phyloP scores from a whole-genome alignment of 1,140 invertebrate genomes.

The Aphidius ervi region DNA sequence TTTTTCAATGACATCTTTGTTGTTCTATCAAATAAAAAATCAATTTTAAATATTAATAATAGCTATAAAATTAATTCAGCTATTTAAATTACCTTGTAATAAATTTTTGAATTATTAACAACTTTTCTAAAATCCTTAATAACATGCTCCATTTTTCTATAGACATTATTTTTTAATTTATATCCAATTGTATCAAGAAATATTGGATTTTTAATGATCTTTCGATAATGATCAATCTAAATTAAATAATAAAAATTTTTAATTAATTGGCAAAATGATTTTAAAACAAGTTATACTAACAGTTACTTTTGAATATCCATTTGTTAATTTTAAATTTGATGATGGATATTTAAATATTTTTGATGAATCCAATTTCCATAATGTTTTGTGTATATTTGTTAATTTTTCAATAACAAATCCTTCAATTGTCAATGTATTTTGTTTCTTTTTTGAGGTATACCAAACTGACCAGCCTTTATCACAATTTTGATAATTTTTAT shows the following conservation, averaged over 20 bases:
- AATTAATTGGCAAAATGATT: neutral
- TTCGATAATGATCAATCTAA: conserved; percentile 38
- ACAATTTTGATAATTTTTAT: conserved; percentile 13
- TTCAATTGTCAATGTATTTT: conserved; percentile 25
- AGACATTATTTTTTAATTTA: conserved; percentile 41
- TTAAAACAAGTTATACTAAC: conserved; percentile 6
- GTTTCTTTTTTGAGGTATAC: conserved; percentile 38
- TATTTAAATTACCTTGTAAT: conserved; percentile 31
- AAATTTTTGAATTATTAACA: conserved; percentile 35
- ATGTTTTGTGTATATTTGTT: conserved; percentile 34
- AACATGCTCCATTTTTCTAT: conserved; percentile 38
- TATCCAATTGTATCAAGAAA: conserved; percentile 42
- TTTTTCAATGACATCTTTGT: conserved; percentile 29
- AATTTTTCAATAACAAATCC: conserved; percentile 33
- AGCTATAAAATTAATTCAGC: conserved; percentile 8
- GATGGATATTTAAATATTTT: conserved; percentile 35
- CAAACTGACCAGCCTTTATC: conserved; percentile 40
- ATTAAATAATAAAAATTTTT: conserved; percentile 10
- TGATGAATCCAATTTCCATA: conserved; percentile 42
- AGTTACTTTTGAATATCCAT: conserved; percentile 19
- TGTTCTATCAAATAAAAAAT: conserved; percentile 25
- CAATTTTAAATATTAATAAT: conserved; percentile 4
- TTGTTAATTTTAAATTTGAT: conserved; percentile 14
- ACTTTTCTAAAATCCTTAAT: conserved; percentile 41
- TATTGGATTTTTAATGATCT: conserved; percentile 38